These are phyloP conservation scores for Hofmannophila pseudospretella DNA, from an alignment of 2,888 invertebrate genomes.

Conservation along the genomic window DNA sequence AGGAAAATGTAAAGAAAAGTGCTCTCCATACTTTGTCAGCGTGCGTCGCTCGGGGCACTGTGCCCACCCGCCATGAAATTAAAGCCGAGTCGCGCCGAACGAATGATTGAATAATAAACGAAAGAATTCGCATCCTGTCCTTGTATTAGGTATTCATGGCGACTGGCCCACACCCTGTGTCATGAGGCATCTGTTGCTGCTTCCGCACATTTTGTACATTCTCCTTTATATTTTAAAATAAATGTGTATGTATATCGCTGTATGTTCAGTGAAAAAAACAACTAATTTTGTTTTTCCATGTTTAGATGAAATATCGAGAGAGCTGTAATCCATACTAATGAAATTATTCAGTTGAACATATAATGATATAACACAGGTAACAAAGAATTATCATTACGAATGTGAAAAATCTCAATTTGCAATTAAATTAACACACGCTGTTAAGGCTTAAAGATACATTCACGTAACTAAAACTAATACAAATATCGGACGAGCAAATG, in stretches of 20 bases:
- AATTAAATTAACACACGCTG: conserved; percentile 2
- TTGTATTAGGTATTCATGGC: conserved; percentile 77
- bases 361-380: too few species aligned
- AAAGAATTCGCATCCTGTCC: conserved; percentile 76
- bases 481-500: conserved; percentile 40
- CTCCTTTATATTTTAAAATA: too few species aligned
- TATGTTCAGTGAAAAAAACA: too few species aligned
- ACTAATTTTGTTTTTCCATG: too few species aligned
- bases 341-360: too few species aligned
- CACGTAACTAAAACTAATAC: conserved; percentile 40
- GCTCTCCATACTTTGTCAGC: conserved; percentile 49
- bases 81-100: conserved; percentile 76
- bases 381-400: too few species aligned
- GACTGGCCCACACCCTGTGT: conserved; percentile 48
- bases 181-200: conserved; percentile 20
- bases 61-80: conserved; percentile 78
- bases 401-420: too few species aligned
- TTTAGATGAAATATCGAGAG: too few species aligned
- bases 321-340: too few species aligned
- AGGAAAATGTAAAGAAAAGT: conserved; percentile 3
- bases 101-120: conserved; percentile 79
- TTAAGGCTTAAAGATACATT: conserved; percentile 23
- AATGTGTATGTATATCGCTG: too few species aligned
- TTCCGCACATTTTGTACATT: background rate
- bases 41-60: conserved; percentile 55